Base-by-base conservation (phyloP, 2,888 invertebrate species). In the Geotrupes spiniger region DNA sequence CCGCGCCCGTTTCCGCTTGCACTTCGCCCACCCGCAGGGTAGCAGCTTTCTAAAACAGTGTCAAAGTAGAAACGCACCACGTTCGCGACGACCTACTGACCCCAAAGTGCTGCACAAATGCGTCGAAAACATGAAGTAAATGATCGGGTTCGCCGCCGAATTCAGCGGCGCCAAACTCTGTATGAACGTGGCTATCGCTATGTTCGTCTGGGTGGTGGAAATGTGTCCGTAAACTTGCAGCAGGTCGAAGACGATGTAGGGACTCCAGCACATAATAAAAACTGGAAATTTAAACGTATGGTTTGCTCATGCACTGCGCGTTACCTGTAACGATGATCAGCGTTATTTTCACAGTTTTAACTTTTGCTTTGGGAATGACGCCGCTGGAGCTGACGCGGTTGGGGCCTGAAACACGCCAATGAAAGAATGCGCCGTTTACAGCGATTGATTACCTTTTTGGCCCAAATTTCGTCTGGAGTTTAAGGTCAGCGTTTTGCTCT, bases 341-440 rank as follows among this genome's bases (percentile, higher is more conserved):
- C 0, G 96, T 96, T 93, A 96, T 96, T 75, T 96, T 95, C 53
- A 96, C 92, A 10, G 94, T 95, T 78, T 96, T 96, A 62, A 96
- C 92, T 77, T 95, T 95, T 25, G 96, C 96, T 53, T 91, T 83
- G 0, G 95, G 95, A 65, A 96, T 95, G 51, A 95, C 85, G 36
- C 95, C 96, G 40, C 94, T 78, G 15, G 93, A 93, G 6, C 21
- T 21, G 6, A 21, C 21, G 6, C 21, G 21, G 21, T 21, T 21
- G 3, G 21, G 6, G 3, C 21, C 21, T 21, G 6, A 3, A 21
- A 21, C 6, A 21, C n/a, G n/a, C 3, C 6, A 21, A 21, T 21
- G 3, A 21, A 21, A 21, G 6, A 4, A 4, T 6, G 21, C 21
- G 6, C 6, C 6, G 21, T 21, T 21, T 21, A 6, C 21, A 21